Evolutionary conservation across 2,113 vertebrate genomes (phyloP).

Genomic region (Hyaena hyaena): DNA sequence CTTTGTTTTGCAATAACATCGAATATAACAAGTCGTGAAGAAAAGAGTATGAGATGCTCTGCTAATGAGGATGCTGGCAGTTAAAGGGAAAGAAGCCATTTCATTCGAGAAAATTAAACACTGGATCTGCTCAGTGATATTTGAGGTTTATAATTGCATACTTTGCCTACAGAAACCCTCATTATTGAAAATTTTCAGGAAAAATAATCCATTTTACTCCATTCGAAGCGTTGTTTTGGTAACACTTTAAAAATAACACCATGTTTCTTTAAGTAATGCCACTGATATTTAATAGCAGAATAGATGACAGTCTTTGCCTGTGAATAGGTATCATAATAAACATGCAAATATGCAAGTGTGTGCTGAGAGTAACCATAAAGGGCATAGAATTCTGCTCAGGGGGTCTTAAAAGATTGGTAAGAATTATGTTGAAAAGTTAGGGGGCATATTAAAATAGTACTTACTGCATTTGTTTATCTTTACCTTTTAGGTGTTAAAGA

Average conservation of each 20-base stretch:
- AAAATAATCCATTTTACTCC: slow-evolving; percentile 35
- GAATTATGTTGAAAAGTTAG: neutral
- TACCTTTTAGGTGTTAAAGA: slow-evolving; percentile 43
- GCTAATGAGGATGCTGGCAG: neutral
- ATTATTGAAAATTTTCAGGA: neutral
- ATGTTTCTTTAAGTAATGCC: slow-evolving; percentile 31
- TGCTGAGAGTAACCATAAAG: neutral
- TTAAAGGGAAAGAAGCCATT: slow-evolving; percentile 44
- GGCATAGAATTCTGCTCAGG: neutral
- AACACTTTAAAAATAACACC: neutral
- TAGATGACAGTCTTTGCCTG: neutral
- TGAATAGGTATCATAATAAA: neutral
- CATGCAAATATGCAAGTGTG: neutral
- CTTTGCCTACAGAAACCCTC: neutral
- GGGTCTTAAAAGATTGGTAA: neutral
- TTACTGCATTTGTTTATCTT: slow-evolving; percentile 29
- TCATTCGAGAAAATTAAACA: slow-evolving; percentile 25
- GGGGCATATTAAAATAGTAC: neutral
- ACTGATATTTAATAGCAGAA: neutral
- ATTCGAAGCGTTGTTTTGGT: neutral
- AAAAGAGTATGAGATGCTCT: neutral
- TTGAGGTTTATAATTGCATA: neutral
- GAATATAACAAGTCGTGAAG: neutral
- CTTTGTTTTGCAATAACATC: neutral
- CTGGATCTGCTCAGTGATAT: neutral